Evolutionary conservation across 2,113 vertebrate genomes (phyloP).

Genomic region (Brachyhypopomus gauderio): DNA sequence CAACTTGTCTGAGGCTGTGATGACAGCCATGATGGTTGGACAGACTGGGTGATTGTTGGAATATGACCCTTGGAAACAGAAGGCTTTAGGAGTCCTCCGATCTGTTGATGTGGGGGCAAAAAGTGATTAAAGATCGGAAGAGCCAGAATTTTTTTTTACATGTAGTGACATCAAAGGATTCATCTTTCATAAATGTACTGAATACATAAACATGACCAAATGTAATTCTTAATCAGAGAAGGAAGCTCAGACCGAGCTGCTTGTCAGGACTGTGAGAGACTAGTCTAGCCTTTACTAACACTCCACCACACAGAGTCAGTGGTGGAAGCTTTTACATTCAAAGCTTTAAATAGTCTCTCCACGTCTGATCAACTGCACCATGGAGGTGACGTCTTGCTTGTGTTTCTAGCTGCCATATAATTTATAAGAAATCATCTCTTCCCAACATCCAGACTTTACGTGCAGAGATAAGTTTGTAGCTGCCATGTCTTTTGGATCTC

Average conservation of each 20-base stretch:
- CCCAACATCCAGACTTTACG: constrained; percentile 39
- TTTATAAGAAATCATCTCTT: constrained; percentile 41
- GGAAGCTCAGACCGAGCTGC: background rate
- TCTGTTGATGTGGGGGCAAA: too few relatives aligned
- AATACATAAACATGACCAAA: background rate
- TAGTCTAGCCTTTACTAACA: constrained; percentile 23
- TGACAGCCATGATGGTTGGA: too few relatives aligned
- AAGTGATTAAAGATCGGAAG: background rate
- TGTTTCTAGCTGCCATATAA: constrained; percentile 57
- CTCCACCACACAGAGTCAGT: constrained; percentile 67
- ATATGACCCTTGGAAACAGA: too few relatives aligned
- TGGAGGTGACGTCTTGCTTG: constrained; percentile 49
- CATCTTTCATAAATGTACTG: background rate
- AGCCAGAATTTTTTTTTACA: background rate
- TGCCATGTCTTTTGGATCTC: constrained; percentile 66
- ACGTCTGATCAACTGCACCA: background rate
- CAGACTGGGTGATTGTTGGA: too few relatives aligned
- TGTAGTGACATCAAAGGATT: too few relatives aligned
- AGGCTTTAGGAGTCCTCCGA: too few relatives aligned
- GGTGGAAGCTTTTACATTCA: constrained; percentile 75
- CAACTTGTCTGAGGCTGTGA: background rate
- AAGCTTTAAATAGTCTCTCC: constrained; percentile 30
- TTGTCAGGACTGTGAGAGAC: constrained; percentile 50
- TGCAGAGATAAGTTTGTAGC: constrained; percentile 61
- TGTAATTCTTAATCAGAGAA: background rate